Evolutionary conservation across 2,113 vertebrate genomes (phyloP).

Genomic region (Agelaius tricolor): DNA sequence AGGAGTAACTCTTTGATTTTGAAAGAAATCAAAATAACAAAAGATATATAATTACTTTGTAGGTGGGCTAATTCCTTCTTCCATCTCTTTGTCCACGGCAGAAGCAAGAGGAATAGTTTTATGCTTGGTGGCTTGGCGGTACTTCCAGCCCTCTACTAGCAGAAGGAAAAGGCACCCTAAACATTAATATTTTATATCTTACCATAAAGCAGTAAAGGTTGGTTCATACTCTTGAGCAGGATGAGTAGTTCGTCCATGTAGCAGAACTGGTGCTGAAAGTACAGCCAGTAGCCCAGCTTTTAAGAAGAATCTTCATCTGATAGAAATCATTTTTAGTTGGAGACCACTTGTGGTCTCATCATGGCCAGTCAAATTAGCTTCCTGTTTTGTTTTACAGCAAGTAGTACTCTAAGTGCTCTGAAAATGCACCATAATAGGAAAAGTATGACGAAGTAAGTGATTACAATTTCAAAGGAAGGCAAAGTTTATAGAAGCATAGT

Average conservation of each 20-base stretch:
- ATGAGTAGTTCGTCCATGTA: background rate
- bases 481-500: slow-evolving; percentile 40
- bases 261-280: background rate
- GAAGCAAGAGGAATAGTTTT: background rate
- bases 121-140: background rate
- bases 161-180: background rate
- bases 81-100: background rate
- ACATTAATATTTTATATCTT: background rate
- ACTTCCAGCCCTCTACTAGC: background rate
- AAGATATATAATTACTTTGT: slow-evolving; percentile 44
- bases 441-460: slow-evolving; percentile 9
- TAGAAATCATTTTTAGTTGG: background rate
- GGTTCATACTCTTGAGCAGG: background rate
- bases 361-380: slow-evolving; percentile 10
- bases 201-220: fast-evolving
- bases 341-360: slow-evolving; percentile 43
- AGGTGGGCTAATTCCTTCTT: slow-evolving; percentile 65
- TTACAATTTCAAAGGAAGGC: slow-evolving; percentile 38
- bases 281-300: background rate
- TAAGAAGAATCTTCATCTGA: background rate
- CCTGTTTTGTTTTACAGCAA: slow-evolving; percentile 32
- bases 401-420: background rate
- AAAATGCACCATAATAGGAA: slow-evolving; percentile 15
- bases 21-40: slow-evolving; percentile 58
- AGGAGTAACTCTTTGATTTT: slow-evolving; percentile 50